Percentiles rank a stretch among this genome's conserved stretches.
Evolutionary conservation across 2,888 invertebrate genomes (phyloP).

Genomic region (Polia nebulosa): DNA sequence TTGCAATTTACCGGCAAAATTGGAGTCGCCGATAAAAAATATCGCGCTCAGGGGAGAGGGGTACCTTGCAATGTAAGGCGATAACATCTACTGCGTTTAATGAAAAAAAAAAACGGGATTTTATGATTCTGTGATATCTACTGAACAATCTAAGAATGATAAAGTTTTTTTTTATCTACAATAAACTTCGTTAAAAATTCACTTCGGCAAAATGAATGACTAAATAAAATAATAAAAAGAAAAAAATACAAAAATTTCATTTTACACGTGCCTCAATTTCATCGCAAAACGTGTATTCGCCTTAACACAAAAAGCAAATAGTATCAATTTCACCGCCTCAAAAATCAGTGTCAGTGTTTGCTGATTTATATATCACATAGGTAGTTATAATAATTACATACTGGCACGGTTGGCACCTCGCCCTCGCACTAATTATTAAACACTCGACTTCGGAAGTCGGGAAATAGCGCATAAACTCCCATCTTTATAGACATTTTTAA

Average conservation of each 20-base stretch:
- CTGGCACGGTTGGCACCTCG: slow-evolving; percentile 58
- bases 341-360: slow-evolving; percentile 37
- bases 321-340: slow-evolving; percentile 19
- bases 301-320: slow-evolving; percentile 18
- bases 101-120: slow-evolving; percentile 38
- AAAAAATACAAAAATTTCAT: not conserved
- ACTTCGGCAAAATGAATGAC: not conserved
- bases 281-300: not conserved
- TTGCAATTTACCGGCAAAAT: slow-evolving; percentile 84
- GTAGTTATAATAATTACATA: slow-evolving; percentile 53
- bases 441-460: slow-evolving; percentile 33
- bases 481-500: slow-evolving; percentile 33
- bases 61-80: slow-evolving; percentile 53
- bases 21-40: slow-evolving; percentile 81
- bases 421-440: slow-evolving; percentile 54
- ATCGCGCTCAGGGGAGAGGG: slow-evolving; percentile 77
- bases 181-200: not conserved
- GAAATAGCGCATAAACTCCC: slow-evolving; percentile 20
- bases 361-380: slow-evolving; percentile 46
- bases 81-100: slow-evolving; percentile 44
- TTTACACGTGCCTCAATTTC: not conserved
- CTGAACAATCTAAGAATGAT: not conserved
- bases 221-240: not conserved
- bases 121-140: slow-evolving; percentile 20
- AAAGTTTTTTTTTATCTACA: not conserved